These are phyloP conservation scores for Anoplopoma fimbria DNA, from an alignment of 2,113 vertebrate species.

Conservation along the genomic window DNA sequence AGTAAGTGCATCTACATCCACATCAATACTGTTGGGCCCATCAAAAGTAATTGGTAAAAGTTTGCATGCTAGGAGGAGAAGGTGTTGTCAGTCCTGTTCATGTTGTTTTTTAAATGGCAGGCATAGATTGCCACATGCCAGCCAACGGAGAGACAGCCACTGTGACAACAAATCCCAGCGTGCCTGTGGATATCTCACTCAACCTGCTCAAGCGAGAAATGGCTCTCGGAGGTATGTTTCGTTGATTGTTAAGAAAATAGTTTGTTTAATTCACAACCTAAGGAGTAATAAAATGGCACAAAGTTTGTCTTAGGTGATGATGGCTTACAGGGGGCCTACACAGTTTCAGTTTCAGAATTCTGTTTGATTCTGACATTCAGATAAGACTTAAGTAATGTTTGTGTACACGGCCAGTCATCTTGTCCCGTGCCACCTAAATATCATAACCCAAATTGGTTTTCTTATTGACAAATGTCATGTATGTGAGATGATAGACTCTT, in stretches of 20 bases:
- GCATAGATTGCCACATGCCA: constrained; percentile 9
- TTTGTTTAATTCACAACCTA: background rate
- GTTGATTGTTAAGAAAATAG: background rate
- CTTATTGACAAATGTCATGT: background rate
- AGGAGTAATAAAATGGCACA: background rate
- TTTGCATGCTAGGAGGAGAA: background rate
- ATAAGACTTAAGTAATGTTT: background rate
- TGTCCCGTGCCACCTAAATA: constrained; percentile 13
- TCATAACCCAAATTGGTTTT: constrained; percentile 13
- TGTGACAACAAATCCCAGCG: background rate
- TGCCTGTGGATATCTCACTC: constrained; percentile 1
- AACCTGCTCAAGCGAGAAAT: constrained; percentile 1
- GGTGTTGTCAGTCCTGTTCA: background rate
- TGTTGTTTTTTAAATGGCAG: background rate
- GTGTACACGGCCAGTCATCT: background rate
- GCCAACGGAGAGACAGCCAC: constrained; percentile 1
- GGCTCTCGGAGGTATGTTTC: constrained; percentile 81
- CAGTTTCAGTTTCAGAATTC: background rate
- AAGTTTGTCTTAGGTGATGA: background rate
- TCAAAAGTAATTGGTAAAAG: background rate
- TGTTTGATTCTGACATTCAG: constrained; percentile 9
- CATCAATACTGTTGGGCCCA: background rate
- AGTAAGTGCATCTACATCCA: constrained; percentile 75
- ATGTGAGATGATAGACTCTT: background rate
- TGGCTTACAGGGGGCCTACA: background rate